Evolutionary conservation across 1,140 invertebrate genomes (phyloP).

Genomic region (Lepidurus arcticus): DNA sequence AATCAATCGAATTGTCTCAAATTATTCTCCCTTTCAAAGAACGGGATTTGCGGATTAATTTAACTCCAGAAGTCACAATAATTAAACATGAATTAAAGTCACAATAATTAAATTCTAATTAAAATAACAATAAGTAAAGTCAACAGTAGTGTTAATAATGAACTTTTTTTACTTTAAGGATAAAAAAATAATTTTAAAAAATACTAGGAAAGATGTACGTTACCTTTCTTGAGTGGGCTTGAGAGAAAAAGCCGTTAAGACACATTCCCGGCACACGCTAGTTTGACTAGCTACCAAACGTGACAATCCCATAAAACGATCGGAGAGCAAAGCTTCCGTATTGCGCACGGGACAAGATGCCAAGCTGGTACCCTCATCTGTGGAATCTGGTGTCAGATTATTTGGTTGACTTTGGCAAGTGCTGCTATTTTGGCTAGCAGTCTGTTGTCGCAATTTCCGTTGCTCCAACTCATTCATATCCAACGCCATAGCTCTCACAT

Average conservation of each 20-base stretch:
- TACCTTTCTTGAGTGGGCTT: slow-evolving; percentile 52
- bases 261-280: slow-evolving; percentile 55
- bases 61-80: too few relatives aligned
- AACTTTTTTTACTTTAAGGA: too few relatives aligned
- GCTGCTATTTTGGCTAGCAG: slow-evolving; percentile 42
- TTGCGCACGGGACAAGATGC: slow-evolving; percentile 42
- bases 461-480: slow-evolving; percentile 69
- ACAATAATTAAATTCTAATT: too few relatives aligned
- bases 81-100: too few relatives aligned
- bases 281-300: slow-evolving; percentile 52
- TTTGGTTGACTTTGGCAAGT: slow-evolving; percentile 12
- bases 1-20: too few relatives aligned
- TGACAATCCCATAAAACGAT: slow-evolving; percentile 54
- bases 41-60: too few relatives aligned
- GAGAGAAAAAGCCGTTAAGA: slow-evolving; percentile 60
- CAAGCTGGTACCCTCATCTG: not conserved
- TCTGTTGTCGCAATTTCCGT: slow-evolving; percentile 54
- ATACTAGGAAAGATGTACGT: slow-evolving; percentile 24
- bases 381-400: not conserved
- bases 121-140: too few relatives aligned
- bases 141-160: too few relatives aligned
- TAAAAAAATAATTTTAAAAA: not conserved
- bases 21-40: too few relatives aligned
- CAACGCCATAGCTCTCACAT: slow-evolving; percentile 62
- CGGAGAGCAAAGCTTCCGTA: slow-evolving; percentile 51